phyloP scores from a whole-genome alignment of 2,113 vertebrate species.

The Hydrolagus affinis region DNA sequence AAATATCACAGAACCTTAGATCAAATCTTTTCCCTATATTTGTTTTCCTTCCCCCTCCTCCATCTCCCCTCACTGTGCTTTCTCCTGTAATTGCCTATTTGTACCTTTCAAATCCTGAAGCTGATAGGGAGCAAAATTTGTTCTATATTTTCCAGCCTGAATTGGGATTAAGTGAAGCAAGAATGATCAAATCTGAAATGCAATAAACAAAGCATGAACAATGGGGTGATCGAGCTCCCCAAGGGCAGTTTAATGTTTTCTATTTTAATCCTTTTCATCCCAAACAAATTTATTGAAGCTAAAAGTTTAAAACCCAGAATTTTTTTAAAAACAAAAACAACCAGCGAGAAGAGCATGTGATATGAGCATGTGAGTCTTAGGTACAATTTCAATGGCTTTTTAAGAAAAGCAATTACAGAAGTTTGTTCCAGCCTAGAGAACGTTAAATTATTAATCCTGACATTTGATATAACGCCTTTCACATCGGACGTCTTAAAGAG shows the following conservation, averaged over 20 bases:
- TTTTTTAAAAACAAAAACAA: not conserved
- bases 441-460: too few relatives aligned
- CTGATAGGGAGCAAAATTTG: constrained; percentile 6
- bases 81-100: not conserved
- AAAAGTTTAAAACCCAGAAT: not conserved
- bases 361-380: not conserved
- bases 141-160: not conserved
- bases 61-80: too few relatives aligned
- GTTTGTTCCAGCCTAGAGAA: not conserved
- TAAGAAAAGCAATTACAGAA: constrained; percentile 16
- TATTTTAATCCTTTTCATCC: not conserved
- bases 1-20: not conserved
- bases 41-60: not conserved
- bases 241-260: not conserved
- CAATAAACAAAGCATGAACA: not conserved
- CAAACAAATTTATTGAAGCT: not conserved
- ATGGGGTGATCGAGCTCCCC: constrained; percentile 1
- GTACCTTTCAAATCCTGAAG: constrained; percentile 14
- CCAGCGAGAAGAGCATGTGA: not conserved
- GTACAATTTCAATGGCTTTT: constrained; percentile 16
- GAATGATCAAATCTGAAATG: not conserved
- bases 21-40: not conserved
- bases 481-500: too few relatives aligned
- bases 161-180: not conserved
- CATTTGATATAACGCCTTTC: too few relatives aligned